phyloP scores from a whole-genome alignment of 2,797 vertebrate species.

The Coranthus polyacanthus region DNA sequence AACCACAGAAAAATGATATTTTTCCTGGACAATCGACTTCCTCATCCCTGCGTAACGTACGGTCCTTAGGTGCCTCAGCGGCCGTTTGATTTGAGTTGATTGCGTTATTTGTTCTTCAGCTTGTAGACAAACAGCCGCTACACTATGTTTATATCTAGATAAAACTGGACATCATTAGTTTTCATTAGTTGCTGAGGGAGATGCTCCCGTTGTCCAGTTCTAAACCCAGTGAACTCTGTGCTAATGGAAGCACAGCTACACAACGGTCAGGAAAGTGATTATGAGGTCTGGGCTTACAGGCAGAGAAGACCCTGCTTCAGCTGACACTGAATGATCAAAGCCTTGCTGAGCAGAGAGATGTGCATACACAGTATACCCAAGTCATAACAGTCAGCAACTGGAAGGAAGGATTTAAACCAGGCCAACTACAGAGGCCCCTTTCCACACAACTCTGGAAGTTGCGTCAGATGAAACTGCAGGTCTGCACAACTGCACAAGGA shows the following conservation, averaged over 20 bases:
- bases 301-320: conserved; percentile 39
- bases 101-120: too few species aligned
- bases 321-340: conserved; percentile 62
- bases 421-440: conserved; percentile 7
- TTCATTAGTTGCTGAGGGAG: conserved; percentile 18
- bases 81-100: too few species aligned
- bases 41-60: too few species aligned
- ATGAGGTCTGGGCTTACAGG: conserved; percentile 44
- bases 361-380: conserved; percentile 19
- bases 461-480: conserved; percentile 13
- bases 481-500: conserved; percentile 10
- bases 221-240: conserved; percentile 8
- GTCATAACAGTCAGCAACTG: conserved; percentile 37
- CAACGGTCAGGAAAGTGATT: conserved; percentile 39
- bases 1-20: too few species aligned
- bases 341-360: conserved; percentile 37
- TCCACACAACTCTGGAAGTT: conserved; percentile 1
- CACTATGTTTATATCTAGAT: not conserved
- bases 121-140: too few species aligned
- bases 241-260: conserved; percentile 40
- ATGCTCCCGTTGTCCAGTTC: conserved; percentile 22
- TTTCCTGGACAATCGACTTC: too few species aligned
- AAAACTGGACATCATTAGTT: conserved; percentile 38
- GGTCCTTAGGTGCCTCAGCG: too few species aligned
- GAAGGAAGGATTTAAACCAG: conserved; percentile 27